Evolutionary conservation across 2,888 invertebrate species (phyloP), one percentile per base, ranked within the genome.

Genomic region (Drosophila koepferae): DNA sequence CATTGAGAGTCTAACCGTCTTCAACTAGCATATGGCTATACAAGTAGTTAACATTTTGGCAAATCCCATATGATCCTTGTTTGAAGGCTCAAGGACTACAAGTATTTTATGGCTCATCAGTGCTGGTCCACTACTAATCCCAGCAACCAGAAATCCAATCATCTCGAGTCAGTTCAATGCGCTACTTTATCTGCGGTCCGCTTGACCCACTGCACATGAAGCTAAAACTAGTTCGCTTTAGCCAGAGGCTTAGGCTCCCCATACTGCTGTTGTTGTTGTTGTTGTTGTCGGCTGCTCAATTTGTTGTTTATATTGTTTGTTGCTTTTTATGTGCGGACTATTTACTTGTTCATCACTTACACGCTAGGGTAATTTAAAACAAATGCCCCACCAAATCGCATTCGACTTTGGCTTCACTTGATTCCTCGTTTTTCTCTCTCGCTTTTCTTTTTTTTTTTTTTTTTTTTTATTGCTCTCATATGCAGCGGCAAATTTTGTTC

Each of bases 291-390:
- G 75, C 72, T 62, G 84, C 81, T 77, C 86, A 77, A 86, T 82
- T 82, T 84, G 78, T 69, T 74, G 71, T 71, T 72, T 63, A 56
- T 65, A 55, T 62, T 65, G 48, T 59, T 63, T 58, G 51, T n/a
- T 18, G 18, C 43, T 63, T 65, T 72, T 67, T 74, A 71, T 79
- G 79, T 78, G 46, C 55, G 70, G 59, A 82, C 62, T 79, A 74
- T 80, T 78, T 76, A 81, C 81, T 81, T 75, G 87, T 81, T 89
- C 85, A 86, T 86, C 90, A 90, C 90, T 90, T 90, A 89, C 87
- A 90, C 84, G 90, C 89, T 78, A 90, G 87, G 81, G 85, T 90
- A 89, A 86, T 86, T 86, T 86, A 83, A 86, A 86, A 89, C 90
- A 90, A 85, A 90, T 85, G 87, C 90, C 81, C 74, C 83, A 80